A percentile compares a stretch with the other conserved stretches of the same genome.
These are phyloP conservation scores for Clepsis dumicolana DNA, from an alignment of 2,888 invertebrate species.

Conservation along the genomic window DNA sequence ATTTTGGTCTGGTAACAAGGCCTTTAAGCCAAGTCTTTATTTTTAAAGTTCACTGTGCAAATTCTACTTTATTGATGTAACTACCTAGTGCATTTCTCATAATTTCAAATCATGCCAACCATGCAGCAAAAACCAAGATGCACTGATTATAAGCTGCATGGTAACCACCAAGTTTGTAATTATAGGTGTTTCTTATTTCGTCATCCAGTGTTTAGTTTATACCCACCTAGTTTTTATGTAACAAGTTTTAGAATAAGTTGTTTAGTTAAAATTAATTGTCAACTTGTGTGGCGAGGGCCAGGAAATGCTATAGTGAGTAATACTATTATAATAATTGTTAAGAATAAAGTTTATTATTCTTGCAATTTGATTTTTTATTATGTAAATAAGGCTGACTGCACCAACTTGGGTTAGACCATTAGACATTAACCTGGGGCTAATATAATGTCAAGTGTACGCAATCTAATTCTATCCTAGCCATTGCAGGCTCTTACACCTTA, in stretches of 20 bases:
- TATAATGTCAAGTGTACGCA: too few relatives aligned
- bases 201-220: background rate
- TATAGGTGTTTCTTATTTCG: background rate
- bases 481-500: too few relatives aligned
- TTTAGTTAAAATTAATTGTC: background rate
- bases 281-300: conserved; percentile 44
- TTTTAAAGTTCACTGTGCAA: too few relatives aligned
- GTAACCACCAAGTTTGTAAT: background rate
- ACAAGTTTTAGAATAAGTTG: conserved; percentile 5
- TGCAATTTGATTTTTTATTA: conserved; percentile 4
- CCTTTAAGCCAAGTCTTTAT: too few relatives aligned
- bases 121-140: background rate
- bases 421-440: background rate
- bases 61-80: too few relatives aligned
- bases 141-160: background rate
- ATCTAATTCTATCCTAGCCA: too few relatives aligned
- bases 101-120: too few relatives aligned
- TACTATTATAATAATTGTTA: conserved; percentile 14
- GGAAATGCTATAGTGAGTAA: conserved; percentile 13
- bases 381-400: too few relatives aligned
- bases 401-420: too few relatives aligned
- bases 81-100: too few relatives aligned
- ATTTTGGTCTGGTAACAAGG: too few relatives aligned
- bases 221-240: conserved; percentile 23
- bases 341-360: conserved; percentile 41